Conservation (phyloP, 23 tunicate species). For the Aplidium turbinatum region DNA sequence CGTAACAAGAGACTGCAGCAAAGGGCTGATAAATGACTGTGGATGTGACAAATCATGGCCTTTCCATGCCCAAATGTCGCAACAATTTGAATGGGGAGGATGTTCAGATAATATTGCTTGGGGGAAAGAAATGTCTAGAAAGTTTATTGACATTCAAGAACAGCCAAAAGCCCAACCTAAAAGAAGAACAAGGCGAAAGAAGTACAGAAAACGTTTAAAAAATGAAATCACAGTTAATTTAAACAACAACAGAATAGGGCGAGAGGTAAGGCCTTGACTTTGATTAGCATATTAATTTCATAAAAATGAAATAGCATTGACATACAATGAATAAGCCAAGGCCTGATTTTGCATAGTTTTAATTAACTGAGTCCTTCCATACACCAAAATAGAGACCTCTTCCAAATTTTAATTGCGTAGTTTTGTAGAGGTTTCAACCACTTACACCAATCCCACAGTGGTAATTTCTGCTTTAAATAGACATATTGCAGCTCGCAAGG, state of each 20-base stretch:
- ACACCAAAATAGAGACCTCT: too few relatives aligned
- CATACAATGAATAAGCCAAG: background rate
- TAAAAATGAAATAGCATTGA: background rate
- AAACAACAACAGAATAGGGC: constrained; percentile 44
- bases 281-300: too few relatives aligned
- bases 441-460: too few relatives aligned
- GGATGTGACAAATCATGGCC: constrained; percentile 65
- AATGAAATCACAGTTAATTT: constrained; percentile 45
- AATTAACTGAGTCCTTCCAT: too few relatives aligned
- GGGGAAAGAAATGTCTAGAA: constrained; percentile 67
- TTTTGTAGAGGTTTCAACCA: too few relatives aligned
- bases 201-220: constrained; percentile 19
- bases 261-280: constrained; percentile 26
- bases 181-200: constrained; percentile 11
- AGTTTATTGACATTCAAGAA: constrained; percentile 52
- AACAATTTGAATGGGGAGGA: constrained; percentile 62
- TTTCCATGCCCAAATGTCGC: constrained; percentile 6
- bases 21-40: constrained; percentile 55
- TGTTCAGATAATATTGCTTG: constrained; percentile 75
- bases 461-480: too few relatives aligned
- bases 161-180: constrained; percentile 9
- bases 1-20: constrained; percentile 63
- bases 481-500: too few relatives aligned
- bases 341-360: background rate
- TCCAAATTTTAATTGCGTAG: too few relatives aligned